Evolutionary conservation across 2,113 vertebrate genomes (phyloP).

Genomic region (Cairina moschata): DNA sequence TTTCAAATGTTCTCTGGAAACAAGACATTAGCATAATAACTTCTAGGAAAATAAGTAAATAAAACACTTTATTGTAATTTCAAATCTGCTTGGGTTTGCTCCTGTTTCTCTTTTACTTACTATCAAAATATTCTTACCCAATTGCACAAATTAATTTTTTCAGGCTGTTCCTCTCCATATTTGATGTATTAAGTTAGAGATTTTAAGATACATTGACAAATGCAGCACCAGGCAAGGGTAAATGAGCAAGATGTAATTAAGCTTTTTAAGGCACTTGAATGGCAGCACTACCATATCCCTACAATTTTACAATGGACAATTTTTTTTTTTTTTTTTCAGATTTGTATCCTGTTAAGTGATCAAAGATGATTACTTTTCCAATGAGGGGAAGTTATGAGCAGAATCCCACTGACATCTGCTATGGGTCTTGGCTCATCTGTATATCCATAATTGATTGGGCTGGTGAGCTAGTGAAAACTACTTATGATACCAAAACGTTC

Average conservation of each 20-base stretch:
- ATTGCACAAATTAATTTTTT: background rate
- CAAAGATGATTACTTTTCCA: background rate
- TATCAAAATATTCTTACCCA: background rate
- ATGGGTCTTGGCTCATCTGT: background rate
- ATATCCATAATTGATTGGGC: background rate
- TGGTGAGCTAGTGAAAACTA: background rate
- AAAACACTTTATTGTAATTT: background rate
- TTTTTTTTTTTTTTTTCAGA: background rate
- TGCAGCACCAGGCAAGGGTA: background rate
- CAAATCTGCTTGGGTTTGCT: background rate
- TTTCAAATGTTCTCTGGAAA: background rate
- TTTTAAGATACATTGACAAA: background rate
- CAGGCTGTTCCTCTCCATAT: background rate
- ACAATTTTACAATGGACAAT: background rate
- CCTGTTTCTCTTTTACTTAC: background rate
- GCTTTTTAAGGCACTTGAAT: background rate
- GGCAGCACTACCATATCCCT: background rate
- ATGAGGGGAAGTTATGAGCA: background rate
- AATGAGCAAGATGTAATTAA: background rate
- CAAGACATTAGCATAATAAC: background rate
- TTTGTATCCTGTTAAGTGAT: background rate
- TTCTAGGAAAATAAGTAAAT: background rate
- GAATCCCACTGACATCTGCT: background rate
- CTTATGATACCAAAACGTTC: background rate
- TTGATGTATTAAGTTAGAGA: background rate